These are phyloP conservation scores for Chondrosia reniformis DNA, from an alignment of 37 sponge, comb jelly and placozoan species.

Conservation along the genomic window DNA sequence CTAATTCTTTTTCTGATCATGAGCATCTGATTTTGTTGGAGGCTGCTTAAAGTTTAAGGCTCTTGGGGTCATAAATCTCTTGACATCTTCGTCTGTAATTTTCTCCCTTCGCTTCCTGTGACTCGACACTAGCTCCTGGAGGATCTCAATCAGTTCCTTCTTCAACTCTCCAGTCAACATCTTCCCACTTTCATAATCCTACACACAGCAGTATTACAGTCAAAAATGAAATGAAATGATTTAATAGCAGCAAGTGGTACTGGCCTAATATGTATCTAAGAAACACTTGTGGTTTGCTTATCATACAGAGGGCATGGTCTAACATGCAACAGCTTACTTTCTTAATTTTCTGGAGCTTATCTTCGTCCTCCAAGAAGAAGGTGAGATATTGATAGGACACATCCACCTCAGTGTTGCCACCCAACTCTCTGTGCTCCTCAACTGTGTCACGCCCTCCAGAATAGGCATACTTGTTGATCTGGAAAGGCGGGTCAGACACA, in stretches of 20 bases:
- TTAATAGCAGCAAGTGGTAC: too few species aligned
- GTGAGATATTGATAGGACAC: conserved; percentile 96
- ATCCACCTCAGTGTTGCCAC: conserved; percentile 93
- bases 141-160: conserved; percentile 80
- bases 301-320: too few species aligned
- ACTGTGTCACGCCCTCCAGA: conserved; percentile 91
- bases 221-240: too few species aligned
- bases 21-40: too few species aligned
- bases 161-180: conserved; percentile 95
- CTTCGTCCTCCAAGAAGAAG: conserved; percentile 96
- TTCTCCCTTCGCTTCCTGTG: conserved; percentile 72
- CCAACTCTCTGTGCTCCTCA: conserved; percentile 91
- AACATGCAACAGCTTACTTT: conserved; percentile 37
- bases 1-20: too few species aligned
- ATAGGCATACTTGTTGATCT: conserved; percentile 98
- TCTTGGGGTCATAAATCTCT: conserved; percentile 85
- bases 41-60: conserved; percentile 54
- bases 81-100: conserved; percentile 85
- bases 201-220: too few species aligned
- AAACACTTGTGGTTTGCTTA: too few species aligned
- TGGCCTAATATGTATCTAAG: not conserved
- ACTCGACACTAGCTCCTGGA: conserved; percentile 68
- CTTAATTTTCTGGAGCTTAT: conserved; percentile 72
- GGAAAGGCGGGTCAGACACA: too few species aligned
- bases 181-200: conserved; percentile 88